Evolutionary conservation across 2,113 vertebrate species (phyloP), one percentile per base, ranked within the genome.

Genomic region (Piprites chloris): DNA sequence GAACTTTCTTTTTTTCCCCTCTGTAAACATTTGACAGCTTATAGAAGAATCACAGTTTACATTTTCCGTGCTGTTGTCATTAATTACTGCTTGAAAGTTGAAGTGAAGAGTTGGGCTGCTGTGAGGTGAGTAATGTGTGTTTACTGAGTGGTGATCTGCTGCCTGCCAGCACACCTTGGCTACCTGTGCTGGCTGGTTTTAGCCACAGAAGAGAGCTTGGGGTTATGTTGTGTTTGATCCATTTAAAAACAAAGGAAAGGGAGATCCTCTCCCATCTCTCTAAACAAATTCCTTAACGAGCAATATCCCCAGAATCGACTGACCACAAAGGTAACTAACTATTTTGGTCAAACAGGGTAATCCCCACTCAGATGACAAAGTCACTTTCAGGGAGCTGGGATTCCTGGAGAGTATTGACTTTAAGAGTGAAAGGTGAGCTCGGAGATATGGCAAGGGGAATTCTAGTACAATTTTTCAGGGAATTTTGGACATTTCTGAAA

Each of bases 231-330:
- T 19, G 17, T 44, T 85, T 61, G 41, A 87, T 37, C 59, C 17
- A 16, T 28, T 93, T 50, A 26, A 47, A 93, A 77, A 74, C 61
- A 95, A 90, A 88, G 23, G 46, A 50, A 78, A 71, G 9, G 33
- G 52, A 91, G 79, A 86, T 50, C 46, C 19, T 77, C 84, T 67
- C 59, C 68, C 8, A 3, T 41, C 16, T 74, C 33, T 67, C 50
- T 20, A 89, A 96, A 73, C 26, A 80, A 95, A 86, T 74, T 77
- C 47, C 41, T 63, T 92, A 92, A 93, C 67, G 86, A 92, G 79
- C 61, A 74, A 83, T 86, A 92, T 92, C 76, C 80, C 56, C 26
- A 18, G 47, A 91, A 59, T 0, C 74, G 35, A 24, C 73, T 69
- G 67, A 79, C 28, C 3, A 69, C 56, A 68, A 75, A 75, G 12